A percentile compares a stretch with the other conserved stretches of the same genome.
Conservation (phyloP, 2,888 invertebrate genomes). For the Hypena proboscidalis region DNA sequence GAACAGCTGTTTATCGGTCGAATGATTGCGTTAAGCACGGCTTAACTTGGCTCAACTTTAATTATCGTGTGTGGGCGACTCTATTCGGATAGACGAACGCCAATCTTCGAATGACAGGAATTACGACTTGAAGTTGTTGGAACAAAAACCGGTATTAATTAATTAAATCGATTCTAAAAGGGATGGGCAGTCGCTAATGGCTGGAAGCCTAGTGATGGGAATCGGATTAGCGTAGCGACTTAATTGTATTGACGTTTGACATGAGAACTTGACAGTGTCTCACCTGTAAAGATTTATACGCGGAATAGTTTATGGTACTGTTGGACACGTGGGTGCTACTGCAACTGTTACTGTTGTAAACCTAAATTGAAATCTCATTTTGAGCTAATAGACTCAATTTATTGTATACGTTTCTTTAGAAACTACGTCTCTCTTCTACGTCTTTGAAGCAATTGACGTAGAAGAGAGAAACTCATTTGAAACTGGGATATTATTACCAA, state of each 20-base stretch:
- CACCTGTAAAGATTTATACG: conserved; percentile 9
- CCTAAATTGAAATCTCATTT: no score
- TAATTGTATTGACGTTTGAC: conserved; percentile 69
- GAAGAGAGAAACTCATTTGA: no score
- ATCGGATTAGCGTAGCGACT: conserved; percentile 53
- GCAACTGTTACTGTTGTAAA: no score
- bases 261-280: conserved; percentile 47
- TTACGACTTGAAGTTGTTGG: conserved; percentile 61
- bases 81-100: conserved; percentile 51
- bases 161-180: conserved; percentile 79
- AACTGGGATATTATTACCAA: no score
- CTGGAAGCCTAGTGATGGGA: conserved; percentile 48
- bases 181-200: conserved; percentile 61
- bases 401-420: no score
- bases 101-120: conserved; percentile 74
- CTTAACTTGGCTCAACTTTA: conserved; percentile 62
- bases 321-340: no score
- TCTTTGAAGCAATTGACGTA: no score
- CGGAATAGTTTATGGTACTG: not conserved
- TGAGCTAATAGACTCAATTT: no score
- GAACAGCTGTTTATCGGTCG: conserved; percentile 76
- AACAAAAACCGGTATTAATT: conserved; percentile 81
- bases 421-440: no score
- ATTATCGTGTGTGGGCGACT: conserved; percentile 74
- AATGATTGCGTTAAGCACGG: conserved; percentile 68